Conservation (phyloP, 1,140 invertebrate genomes). For the Leucophenga varia region DNA sequence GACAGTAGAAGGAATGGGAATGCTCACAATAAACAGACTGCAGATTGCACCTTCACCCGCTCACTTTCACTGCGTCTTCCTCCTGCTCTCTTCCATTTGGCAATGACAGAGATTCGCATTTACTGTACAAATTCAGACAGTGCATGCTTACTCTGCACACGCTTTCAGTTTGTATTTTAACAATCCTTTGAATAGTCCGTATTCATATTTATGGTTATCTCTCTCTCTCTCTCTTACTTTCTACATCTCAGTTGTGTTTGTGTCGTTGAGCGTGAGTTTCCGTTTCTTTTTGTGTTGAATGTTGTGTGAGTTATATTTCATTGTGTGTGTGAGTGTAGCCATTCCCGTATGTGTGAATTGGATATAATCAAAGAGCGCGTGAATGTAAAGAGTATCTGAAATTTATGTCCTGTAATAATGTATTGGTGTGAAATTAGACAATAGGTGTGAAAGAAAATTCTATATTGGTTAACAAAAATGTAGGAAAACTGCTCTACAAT, state of each 20-base stretch:
- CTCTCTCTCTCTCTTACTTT: neutral
- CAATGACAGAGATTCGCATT: neutral
- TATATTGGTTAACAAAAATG: too few species aligned
- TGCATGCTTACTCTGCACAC: slow-evolving; percentile 1
- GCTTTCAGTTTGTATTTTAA: slow-evolving; percentile 3
- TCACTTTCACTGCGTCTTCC: neutral
- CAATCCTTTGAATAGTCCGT: slow-evolving; percentile 1
- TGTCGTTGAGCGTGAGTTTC: slow-evolving; percentile 1
- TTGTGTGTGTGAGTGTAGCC: too few species aligned
- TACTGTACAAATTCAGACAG: slow-evolving; percentile 1
- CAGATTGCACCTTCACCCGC: slow-evolving; percentile 5
- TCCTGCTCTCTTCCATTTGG: neutral
- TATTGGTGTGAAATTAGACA: too few species aligned
- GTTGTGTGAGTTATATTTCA: too few species aligned
- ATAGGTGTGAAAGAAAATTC: too few species aligned
- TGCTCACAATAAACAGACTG: slow-evolving; percentile 1
- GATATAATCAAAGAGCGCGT: too few species aligned
- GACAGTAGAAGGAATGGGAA: slow-evolving; percentile 3
- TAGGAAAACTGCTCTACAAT: too few species aligned
- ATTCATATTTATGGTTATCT: too few species aligned
- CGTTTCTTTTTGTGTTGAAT: too few species aligned
- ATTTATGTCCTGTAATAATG: too few species aligned
- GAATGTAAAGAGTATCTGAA: too few species aligned
- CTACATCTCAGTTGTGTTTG: slow-evolving; percentile 4
- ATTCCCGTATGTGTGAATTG: too few species aligned